Conservation (phyloP, 1,140 invertebrate species). For the Helicoverpa zea region DNA sequence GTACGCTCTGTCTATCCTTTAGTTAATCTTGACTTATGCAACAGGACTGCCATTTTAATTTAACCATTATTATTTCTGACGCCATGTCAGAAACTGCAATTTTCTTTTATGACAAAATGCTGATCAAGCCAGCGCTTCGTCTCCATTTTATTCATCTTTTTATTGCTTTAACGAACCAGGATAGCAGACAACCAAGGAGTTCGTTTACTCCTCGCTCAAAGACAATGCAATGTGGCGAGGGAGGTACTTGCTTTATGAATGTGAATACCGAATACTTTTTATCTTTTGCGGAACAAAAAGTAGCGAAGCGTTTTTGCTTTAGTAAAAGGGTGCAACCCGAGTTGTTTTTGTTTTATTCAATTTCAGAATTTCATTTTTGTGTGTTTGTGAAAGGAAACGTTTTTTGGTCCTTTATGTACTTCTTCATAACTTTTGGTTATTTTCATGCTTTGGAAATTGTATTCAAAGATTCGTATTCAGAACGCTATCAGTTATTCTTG, state of each 20-base stretch:
- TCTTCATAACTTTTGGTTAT: no score
- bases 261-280: constrained; percentile 24
- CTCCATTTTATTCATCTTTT: constrained; percentile 12
- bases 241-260: constrained; percentile 8
- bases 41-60: no score
- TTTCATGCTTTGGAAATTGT: no score
- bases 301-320: background rate
- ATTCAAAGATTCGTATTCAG: no score
- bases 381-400: background rate
- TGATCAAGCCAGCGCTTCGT: background rate
- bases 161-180: constrained; percentile 9
- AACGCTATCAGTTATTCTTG: no score
- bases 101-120: constrained; percentile 5
- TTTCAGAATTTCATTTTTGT: background rate
- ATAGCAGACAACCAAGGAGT: constrained; percentile 3
- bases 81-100: background rate
- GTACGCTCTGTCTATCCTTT: no score
- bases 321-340: background rate
- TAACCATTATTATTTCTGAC: no score
- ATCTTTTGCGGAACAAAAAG: background rate
- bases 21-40: no score
- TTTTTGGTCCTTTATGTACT: background rate
- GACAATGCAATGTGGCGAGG: constrained; percentile 15
- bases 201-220: constrained; percentile 32
- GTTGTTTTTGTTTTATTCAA: background rate